Percentiles rank a stretch among this genome's conserved stretches.
These are phyloP conservation scores for Tragulus kanchil DNA, from an alignment of 2,113 vertebrate genomes.

Conservation along the genomic window DNA sequence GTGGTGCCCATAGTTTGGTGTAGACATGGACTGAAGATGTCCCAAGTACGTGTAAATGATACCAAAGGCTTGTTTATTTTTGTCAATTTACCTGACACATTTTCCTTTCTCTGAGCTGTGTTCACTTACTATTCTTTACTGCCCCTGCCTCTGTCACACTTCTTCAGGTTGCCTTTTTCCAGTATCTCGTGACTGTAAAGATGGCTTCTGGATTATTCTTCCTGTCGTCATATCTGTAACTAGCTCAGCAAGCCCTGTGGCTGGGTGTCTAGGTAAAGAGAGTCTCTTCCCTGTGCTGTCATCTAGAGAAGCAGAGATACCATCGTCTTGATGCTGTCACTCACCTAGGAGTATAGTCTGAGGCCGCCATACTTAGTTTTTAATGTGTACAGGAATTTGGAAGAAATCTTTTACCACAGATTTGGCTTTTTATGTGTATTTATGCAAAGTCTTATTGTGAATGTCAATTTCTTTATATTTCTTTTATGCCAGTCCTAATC, in stretches of 20 bases:
- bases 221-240: not conserved
- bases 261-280: not conserved
- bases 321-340: too few species aligned
- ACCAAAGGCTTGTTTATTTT: not conserved
- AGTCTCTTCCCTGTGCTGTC: not conserved
- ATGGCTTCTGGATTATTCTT: not conserved
- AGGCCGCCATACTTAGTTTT: not conserved
- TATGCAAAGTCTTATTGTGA: not conserved
- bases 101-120: not conserved
- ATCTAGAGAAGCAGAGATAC: not conserved
- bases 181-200: not conserved
- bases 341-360: too few species aligned
- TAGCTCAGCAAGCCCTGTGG: not conserved
- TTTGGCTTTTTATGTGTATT: not conserved
- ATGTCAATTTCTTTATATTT: not conserved
- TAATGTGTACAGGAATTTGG: not conserved
- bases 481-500: not conserved
- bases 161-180: not conserved
- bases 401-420: not conserved
- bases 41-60: not conserved
- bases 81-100: not conserved
- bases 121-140: not conserved
- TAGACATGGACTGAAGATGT: not conserved
- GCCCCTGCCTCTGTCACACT: not conserved
- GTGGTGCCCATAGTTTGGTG: too few species aligned